phyloP scores from a whole-genome alignment of 2,113 vertebrate genomes.

The Plotosus lineatus region DNA sequence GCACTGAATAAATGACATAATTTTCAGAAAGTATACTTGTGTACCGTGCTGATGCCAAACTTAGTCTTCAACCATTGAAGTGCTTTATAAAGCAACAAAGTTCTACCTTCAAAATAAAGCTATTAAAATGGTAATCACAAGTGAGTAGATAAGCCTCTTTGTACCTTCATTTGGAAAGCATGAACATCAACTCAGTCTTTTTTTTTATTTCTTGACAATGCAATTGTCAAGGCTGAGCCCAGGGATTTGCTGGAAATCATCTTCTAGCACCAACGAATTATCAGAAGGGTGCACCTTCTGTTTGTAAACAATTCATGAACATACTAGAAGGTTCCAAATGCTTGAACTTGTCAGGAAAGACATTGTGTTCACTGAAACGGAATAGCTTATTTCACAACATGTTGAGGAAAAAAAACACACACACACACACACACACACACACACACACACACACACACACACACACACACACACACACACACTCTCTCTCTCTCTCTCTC shows the following conservation, averaged over 20 bases:
- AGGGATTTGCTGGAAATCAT: constrained; percentile 20
- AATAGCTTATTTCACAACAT: constrained; percentile 11
- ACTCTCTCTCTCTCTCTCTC: no score
- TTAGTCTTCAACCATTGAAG: constrained; percentile 33
- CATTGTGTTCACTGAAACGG: background rate
- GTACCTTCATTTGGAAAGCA: constrained; percentile 41
- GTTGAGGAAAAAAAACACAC: background rate
- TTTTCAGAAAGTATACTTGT: constrained; percentile 20
- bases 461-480: no score
- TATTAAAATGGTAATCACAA: constrained; percentile 56
- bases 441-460: no score
- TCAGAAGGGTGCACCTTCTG: constrained; percentile 14
- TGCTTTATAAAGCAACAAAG: constrained; percentile 43
- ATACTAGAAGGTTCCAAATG: background rate
- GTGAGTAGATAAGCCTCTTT: constrained; percentile 47
- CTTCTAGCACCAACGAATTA: background rate
- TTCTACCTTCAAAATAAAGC: constrained; percentile 50
- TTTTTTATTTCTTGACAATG: constrained; percentile 2
- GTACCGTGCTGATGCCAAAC: constrained; percentile 22
- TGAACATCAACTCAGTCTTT: constrained; percentile 31
- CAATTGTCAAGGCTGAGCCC: constrained; percentile 23
- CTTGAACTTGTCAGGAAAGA: constrained; percentile 8
- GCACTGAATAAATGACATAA: constrained; percentile 18
- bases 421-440: no score
- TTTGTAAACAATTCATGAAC: background rate